Conservation (phyloP, 1,140 invertebrate species). For the Chrysoperla carnea region DNA sequence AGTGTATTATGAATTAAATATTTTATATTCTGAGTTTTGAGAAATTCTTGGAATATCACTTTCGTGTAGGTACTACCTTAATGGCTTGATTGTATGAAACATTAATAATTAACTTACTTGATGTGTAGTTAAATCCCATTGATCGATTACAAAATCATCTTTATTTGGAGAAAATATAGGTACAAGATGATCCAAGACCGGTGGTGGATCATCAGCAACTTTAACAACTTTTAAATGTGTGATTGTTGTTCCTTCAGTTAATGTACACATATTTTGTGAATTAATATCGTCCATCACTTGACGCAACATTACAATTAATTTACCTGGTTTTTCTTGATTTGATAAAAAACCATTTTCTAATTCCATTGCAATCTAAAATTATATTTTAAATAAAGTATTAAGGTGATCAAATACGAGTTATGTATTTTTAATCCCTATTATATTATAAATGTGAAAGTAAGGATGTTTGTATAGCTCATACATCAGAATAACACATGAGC, state of each 20-base stretch:
- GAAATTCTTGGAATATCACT: no score
- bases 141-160: constrained; percentile 36
- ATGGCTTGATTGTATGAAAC: no score
- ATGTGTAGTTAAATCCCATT: constrained; percentile 88
- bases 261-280: constrained; percentile 39
- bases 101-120: constrained; percentile 46
- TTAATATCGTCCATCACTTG: constrained; percentile 68
- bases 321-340: constrained; percentile 33
- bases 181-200: constrained; percentile 78
- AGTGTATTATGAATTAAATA: no score
- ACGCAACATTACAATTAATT: constrained; percentile 52
- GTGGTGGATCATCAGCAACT: constrained; percentile 58
- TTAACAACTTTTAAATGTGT: constrained; percentile 65
- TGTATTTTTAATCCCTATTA: no score
- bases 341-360: constrained; percentile 66
- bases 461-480: no score
- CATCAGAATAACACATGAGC: no score
- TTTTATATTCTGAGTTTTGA: no score
- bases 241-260: constrained; percentile 54
- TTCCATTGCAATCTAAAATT: constrained; percentile 54
- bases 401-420: no score
- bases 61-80: no score
- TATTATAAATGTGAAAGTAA: no score
- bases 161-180: constrained; percentile 56
- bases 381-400: no score